Evolutionary conservation across 2,888 invertebrate species (phyloP).

Genomic region (Morpho deidamia): DNA sequence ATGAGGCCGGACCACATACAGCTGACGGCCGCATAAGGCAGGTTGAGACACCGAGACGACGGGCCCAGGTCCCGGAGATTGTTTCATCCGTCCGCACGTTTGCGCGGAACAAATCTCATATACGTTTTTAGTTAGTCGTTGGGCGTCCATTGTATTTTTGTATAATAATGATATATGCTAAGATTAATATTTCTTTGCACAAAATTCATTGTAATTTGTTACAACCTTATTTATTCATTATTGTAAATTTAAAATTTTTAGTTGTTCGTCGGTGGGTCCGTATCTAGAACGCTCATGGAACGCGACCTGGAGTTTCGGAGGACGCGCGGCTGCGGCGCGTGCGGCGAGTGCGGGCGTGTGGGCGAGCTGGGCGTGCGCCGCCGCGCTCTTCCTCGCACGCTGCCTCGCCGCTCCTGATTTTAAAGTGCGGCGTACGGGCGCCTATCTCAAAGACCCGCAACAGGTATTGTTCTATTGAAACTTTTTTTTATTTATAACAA

Average conservation of each 20-base stretch:
- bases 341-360: slow-evolving; percentile 56
- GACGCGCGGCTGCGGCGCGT: slow-evolving; percentile 46
- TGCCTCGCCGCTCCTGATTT: slow-evolving; percentile 66
- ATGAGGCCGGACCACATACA: no score
- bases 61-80: no score
- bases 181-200: no score
- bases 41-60: no score
- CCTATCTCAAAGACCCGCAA: slow-evolving; percentile 51
- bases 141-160: no score
- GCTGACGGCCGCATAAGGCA: no score
- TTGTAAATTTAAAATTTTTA: slow-evolving; percentile 19
- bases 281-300: slow-evolving; percentile 44
- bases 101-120: no score
- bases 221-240: no score
- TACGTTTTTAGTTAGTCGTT: no score
- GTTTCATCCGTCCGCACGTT: no score
- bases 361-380: slow-evolving; percentile 59
- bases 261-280: slow-evolving; percentile 56
- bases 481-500: background rate
- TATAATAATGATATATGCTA: no score
- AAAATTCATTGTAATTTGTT: no score
- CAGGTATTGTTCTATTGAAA: slow-evolving; percentile 32
- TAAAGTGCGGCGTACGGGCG: slow-evolving; percentile 46
- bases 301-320: slow-evolving; percentile 46
- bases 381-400: slow-evolving; percentile 55